Percentiles rank a stretch among this genome's conserved stretches.
phyloP scores from a whole-genome alignment of 2,888 invertebrate species.

The Orchestes rusci region DNA sequence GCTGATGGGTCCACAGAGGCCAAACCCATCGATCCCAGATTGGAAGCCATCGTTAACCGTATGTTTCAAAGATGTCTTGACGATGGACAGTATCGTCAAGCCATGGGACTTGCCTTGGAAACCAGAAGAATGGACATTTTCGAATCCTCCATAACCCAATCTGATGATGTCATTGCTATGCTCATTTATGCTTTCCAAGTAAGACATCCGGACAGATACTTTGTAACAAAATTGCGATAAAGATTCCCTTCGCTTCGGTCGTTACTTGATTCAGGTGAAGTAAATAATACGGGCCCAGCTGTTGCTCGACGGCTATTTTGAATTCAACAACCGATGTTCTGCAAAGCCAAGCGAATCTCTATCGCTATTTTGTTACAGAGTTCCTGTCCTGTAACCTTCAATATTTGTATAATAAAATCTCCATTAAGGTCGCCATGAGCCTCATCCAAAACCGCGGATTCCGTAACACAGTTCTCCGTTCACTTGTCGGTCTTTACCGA shows the following conservation, averaged over 20 bases:
- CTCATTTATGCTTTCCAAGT: slow-evolving; percentile 93
- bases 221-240: too few species aligned
- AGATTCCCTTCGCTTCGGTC: too few species aligned
- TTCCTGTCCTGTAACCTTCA: too few species aligned
- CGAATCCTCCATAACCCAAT: slow-evolving; percentile 82
- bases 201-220: too few species aligned
- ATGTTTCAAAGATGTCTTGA: slow-evolving; percentile 96
- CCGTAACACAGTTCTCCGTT: slow-evolving; percentile 81
- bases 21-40: slow-evolving; percentile 67
- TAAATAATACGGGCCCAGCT: too few species aligned
- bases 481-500: slow-evolving; percentile 83
- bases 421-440: slow-evolving; percentile 85
- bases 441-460: slow-evolving; percentile 91
- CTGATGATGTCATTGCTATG: slow-evolving; percentile 87
- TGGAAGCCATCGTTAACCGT: slow-evolving; percentile 91
- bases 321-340: too few species aligned
- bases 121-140: slow-evolving; percentile 97
- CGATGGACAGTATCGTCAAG: slow-evolving; percentile 91
- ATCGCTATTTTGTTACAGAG: too few species aligned
- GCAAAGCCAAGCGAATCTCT: too few species aligned
- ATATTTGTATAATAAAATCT: too few species aligned
- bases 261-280: too few species aligned
- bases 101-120: slow-evolving; percentile 92
- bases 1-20: slow-evolving; percentile 60
- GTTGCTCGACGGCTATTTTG: too few species aligned